Evolutionary conservation across 2,888 invertebrate genomes (phyloP), one percentile per base, ranked within the genome.

Genomic region (Eristalis intricaria): DNA sequence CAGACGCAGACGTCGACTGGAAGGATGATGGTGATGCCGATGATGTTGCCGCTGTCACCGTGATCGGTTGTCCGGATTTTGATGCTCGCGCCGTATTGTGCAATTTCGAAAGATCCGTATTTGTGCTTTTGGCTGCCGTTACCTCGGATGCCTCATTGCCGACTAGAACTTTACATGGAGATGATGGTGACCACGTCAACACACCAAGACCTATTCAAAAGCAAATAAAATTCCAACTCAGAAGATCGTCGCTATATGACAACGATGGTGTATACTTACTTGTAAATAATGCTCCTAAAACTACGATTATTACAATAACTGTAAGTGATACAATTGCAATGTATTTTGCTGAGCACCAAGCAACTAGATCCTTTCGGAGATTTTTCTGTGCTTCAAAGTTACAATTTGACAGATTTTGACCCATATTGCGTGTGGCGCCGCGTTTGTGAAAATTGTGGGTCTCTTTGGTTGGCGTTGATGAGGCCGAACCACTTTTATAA

Each of bases 301-400:
- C 96, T 91, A 96, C 95, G 90, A 98, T 95, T 91, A 97, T 95
- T 90, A 97, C 95, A 90, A 97, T 96, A 90, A 98, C 95, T 93
- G 97, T 95, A 92, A 98, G 96, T 92, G 97, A 96, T 90, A 96
- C 95, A 92, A 98, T 96, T 89, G 98, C 97, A 90, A 97, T 96
- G 94, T 98, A 97, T 93, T 97, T 97, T 97, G 98, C 98, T 89
- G 97, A 97, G 94, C 98, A 98, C 91, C 95, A 95, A 90, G 97
- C 96, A 80, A 97, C 96, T 90, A 97, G 94, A 90, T 97, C 97
- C 94, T 97, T 97, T 92, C 96, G 96, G 93, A 97, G 97, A 93
- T 97, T 97, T 94, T 97, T 97, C 91, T 97, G 95, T 90, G 96
- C 96, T 89, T 96, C 95, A 92, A 96, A 97, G 93, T 96, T 96